phyloP scores from a whole-genome alignment of 1,140 invertebrate species.

The Ectropis grisescens region DNA sequence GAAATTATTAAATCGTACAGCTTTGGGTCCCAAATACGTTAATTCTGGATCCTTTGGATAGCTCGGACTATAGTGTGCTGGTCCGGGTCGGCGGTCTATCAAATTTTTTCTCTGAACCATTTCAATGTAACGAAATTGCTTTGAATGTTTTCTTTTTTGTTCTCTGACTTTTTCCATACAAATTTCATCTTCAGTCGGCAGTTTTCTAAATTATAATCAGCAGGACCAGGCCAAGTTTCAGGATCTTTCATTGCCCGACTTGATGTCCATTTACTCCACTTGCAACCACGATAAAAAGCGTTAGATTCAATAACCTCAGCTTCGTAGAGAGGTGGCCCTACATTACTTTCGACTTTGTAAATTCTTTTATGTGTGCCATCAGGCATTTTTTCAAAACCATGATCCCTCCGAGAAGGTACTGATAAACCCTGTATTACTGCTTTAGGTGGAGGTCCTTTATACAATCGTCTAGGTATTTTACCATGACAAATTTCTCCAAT shows the following conservation, averaged over 20 bases:
- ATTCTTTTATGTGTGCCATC: conserved; percentile 19
- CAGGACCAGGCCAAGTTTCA: conserved; percentile 30
- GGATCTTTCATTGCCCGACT: conserved; percentile 10
- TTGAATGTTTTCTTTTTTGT: conserved; percentile 31
- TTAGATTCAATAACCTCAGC: conserved; percentile 26
- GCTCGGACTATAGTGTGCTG: conserved; percentile 29
- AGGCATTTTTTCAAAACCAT: conserved; percentile 18
- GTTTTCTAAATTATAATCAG: conserved; percentile 28
- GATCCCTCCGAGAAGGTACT: conserved; percentile 19
- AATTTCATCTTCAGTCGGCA: conserved; percentile 13
- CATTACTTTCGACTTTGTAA: conserved; percentile 9
- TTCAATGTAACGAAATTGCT: conserved; percentile 43
- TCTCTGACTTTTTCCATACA: conserved; percentile 34
- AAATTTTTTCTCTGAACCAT: conserved; percentile 36
- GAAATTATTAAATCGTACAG: conserved; percentile 25
- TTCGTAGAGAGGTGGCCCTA: conserved; percentile 36
- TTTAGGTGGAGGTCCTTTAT: conserved; percentile 27
- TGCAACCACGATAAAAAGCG: conserved; percentile 44
- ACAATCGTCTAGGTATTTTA: conserved; percentile 27
- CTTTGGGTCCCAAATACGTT: conserved; percentile 25
- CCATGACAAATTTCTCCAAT: conserved; percentile 24
- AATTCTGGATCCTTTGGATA: conserved; percentile 17
- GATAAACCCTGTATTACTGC: conserved; percentile 17
- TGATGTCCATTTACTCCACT: conserved; percentile 46
- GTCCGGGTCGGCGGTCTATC: conserved; percentile 30